Conservation (phyloP, 2,888 invertebrate genomes). For the Clunio marinus region DNA sequence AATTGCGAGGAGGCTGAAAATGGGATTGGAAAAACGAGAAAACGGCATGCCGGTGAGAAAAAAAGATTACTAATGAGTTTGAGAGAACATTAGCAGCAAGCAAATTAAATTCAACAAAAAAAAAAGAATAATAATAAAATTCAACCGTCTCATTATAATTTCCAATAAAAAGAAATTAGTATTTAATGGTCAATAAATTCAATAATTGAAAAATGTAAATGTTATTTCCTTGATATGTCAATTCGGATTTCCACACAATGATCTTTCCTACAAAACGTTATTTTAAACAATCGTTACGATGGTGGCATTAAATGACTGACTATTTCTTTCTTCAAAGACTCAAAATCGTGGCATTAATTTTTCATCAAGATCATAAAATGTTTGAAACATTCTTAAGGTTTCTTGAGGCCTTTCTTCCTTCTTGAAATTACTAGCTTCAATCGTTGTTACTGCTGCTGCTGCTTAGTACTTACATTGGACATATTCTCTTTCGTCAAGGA, state of each 20-base stretch:
- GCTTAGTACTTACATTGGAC: background rate
- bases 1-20: constrained; percentile 55
- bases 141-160: background rate
- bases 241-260: background rate
- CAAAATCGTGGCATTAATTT: background rate
- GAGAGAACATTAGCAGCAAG: background rate
- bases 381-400: background rate
- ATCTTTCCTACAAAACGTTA: background rate
- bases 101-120: background rate
- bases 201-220: constrained; percentile 25
- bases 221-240: constrained; percentile 18
- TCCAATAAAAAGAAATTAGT: constrained; percentile 5
- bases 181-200: constrained; percentile 25
- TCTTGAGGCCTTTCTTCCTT: background rate
- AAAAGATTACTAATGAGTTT: constrained; percentile 16
- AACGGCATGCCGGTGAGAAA: constrained; percentile 48
- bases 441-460: background rate
- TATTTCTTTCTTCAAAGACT: background rate
- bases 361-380: constrained; percentile 8
- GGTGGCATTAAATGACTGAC: constrained; percentile 10
- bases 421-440: background rate
- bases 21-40: background rate
- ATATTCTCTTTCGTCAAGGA: background rate
- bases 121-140: background rate
- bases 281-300: background rate